Evolutionary conservation across 2,113 vertebrate species (phyloP).

Genomic region (Corythornis vintsioides): DNA sequence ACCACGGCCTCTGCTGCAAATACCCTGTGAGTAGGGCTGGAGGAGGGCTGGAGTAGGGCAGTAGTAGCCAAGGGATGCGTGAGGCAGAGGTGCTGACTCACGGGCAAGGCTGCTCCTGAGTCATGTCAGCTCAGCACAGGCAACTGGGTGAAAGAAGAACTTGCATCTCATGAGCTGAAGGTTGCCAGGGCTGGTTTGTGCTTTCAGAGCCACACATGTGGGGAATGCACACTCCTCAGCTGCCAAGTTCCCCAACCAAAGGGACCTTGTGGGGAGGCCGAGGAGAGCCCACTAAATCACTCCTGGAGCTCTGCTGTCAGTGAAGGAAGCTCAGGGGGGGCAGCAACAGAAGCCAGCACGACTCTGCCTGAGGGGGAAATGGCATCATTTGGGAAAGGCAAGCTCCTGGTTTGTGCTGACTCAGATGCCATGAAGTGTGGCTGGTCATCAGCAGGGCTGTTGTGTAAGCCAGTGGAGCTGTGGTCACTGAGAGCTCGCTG

Average conservation of each 20-base stretch:
- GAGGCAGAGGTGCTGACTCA: background rate
- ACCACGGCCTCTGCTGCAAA: background rate
- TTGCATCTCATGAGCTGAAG: background rate
- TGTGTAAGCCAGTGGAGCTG: background rate
- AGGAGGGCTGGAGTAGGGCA: background rate
- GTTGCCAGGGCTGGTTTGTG: background rate
- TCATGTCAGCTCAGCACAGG: accelerated
- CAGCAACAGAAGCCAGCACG: background rate
- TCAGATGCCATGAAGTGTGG: no score
- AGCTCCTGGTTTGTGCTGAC: background rate
- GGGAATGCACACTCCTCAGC: background rate
- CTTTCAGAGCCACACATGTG: background rate
- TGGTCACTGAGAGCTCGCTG: background rate
- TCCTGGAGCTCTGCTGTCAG: background rate
- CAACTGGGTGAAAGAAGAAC: background rate
- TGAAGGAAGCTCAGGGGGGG: background rate
- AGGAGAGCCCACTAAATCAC: background rate
- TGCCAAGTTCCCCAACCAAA: background rate
- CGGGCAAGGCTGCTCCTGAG: accelerated
- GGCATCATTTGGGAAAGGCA: background rate
- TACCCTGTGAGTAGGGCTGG: background rate
- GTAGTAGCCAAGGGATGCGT: background rate
- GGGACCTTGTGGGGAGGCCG: background rate
- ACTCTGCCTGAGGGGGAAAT: background rate
- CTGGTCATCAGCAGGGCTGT: background rate